These are phyloP conservation scores for Anguilla anguilla DNA, from an alignment of 2,797 vertebrate species.

Conservation along the genomic window DNA sequence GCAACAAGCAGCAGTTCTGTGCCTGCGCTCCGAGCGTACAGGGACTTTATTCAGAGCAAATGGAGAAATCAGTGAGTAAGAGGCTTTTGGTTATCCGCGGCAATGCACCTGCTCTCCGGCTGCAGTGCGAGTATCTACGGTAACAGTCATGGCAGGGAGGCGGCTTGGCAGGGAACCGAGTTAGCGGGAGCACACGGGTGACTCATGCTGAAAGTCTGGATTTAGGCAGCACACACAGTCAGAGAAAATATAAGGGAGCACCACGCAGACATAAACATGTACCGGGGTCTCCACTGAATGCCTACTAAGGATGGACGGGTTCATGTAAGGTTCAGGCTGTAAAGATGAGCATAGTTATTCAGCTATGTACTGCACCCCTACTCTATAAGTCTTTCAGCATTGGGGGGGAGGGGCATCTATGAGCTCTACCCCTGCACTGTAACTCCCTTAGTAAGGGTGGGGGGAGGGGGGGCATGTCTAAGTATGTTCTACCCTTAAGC, in stretches of 20 bases:
- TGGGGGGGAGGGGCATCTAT: not conserved
- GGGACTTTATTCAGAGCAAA: conserved; percentile 4
- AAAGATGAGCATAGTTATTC: not conserved
- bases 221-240: not conserved
- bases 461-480: too few species aligned
- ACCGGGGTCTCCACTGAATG: not conserved
- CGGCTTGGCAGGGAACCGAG: not conserved
- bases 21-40: not conserved
- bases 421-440: not conserved
- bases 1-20: not conserved
- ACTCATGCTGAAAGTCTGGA: not conserved
- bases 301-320: not conserved
- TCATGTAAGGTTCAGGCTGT: not conserved
- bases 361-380: not conserved
- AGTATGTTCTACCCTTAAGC: too few species aligned
- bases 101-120: not conserved
- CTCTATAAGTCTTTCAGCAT: not conserved
- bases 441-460: not conserved
- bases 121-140: not conserved
- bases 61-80: not conserved
- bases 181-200: not conserved
- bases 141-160: not conserved
- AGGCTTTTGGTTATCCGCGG: not conserved
- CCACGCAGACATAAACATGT: not conserved
- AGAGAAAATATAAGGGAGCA: not conserved